Evolutionary conservation across 2,113 vertebrate species (phyloP).

Genomic region (Cathartes aura): DNA sequence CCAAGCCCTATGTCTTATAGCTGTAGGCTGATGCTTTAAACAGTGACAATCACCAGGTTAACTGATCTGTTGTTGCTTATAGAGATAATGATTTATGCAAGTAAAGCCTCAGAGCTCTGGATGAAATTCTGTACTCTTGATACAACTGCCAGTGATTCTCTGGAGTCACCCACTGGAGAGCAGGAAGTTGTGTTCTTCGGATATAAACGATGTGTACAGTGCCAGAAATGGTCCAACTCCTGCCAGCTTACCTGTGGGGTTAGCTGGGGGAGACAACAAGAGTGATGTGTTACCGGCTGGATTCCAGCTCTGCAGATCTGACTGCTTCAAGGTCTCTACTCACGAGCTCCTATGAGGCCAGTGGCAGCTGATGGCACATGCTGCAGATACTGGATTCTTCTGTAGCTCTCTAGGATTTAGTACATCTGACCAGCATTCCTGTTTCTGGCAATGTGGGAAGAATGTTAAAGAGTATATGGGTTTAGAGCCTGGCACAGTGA

Average conservation of each 20-base stretch:
- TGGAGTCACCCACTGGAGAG: not conserved
- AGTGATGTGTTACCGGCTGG: not conserved
- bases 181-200: not conserved
- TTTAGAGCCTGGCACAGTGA: not conserved
- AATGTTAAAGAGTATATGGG: not conserved
- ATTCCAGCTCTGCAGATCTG: not conserved
- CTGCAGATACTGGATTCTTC: not conserved
- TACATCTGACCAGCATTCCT: not conserved
- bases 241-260: not conserved
- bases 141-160: not conserved
- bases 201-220: rapidly evolving
- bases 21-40: not conserved
- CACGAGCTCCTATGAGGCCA: rapidly evolving
- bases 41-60: not conserved
- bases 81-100: not conserved
- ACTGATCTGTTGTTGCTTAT: not conserved
- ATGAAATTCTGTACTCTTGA: not conserved
- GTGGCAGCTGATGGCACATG: not conserved
- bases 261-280: not conserved
- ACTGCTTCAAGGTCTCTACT: not conserved
- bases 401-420: not conserved
- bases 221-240: not conserved
- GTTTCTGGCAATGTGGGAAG: not conserved
- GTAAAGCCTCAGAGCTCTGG: not conserved
- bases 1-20: not conserved